Conservation (phyloP, 2,113 vertebrate genomes). For the Tricholaema leucomelas region DNA sequence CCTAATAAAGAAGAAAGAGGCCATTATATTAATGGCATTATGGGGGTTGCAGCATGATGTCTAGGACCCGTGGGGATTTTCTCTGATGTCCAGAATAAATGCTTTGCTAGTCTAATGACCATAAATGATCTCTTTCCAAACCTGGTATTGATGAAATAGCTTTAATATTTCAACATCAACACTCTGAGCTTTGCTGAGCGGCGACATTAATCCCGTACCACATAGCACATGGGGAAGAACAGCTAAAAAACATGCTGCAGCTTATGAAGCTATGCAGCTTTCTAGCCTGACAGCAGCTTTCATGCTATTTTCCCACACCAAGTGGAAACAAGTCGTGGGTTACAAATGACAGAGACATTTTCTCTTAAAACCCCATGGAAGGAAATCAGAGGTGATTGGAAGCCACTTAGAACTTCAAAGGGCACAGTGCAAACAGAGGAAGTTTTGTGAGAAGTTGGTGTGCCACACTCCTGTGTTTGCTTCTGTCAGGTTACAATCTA, state of each 20-base stretch:
- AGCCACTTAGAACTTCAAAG: neutral
- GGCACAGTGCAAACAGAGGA: neutral
- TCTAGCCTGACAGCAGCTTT: constrained; percentile 35
- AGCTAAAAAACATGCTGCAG: constrained; percentile 16
- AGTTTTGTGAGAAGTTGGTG: neutral
- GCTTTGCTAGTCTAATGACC: constrained; percentile 49
- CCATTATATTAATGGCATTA: constrained; percentile 53
- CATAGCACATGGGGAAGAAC: constrained; percentile 17
- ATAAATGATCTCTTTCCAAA: constrained; percentile 52
- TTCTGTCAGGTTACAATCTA: neutral
- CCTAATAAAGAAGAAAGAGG: constrained; percentile 65
- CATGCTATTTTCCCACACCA: constrained; percentile 3
- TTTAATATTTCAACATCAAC: constrained; percentile 58
- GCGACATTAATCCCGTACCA: constrained; percentile 57
- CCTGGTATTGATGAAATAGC: constrained; percentile 62
- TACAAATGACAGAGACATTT: constrained; percentile 8
- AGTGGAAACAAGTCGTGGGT: neutral
- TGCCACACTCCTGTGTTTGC: neutral
- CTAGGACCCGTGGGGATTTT: constrained; percentile 43
- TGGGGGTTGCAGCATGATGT: constrained; percentile 47
- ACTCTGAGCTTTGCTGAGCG: constrained; percentile 50
- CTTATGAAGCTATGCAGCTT: neutral
- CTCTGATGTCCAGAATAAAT: constrained; percentile 60
- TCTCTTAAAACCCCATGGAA: neutral
- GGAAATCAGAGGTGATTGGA: neutral